Evolutionary conservation across 2,797 vertebrate species (phyloP).

Genomic region (Karalla daura): DNA sequence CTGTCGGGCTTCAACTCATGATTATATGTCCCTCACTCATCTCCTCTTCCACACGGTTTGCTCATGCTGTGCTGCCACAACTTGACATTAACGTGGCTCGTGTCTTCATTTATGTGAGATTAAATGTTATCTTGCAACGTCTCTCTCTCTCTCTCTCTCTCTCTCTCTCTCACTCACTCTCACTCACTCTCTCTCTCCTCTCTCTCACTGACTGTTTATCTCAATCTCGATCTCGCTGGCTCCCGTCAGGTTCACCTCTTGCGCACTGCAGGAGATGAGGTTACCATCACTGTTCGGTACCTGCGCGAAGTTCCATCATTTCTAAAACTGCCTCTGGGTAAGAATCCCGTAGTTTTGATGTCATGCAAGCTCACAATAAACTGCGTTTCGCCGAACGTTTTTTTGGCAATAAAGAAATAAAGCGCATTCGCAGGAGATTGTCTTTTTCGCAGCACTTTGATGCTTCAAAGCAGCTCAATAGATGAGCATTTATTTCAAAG

Average conservation of each 20-base stretch:
- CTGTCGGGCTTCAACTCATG: conserved; percentile 41
- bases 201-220: conserved; percentile 3
- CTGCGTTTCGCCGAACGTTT: conserved; percentile 20
- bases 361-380: conserved; percentile 8
- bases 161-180: conserved; percentile 19
- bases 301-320: conserved; percentile 95
- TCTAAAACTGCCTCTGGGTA: conserved; percentile 95
- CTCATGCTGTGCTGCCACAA: conserved; percentile 32
- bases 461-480: conserved; percentile 31
- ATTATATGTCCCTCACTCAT: conserved; percentile 54
- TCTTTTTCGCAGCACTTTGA: conserved; percentile 23
- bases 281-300: conserved; percentile 94
- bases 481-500: conserved; percentile 52
- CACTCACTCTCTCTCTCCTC: conserved; percentile 1
- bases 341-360: conserved; percentile 53
- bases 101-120: conserved; percentile 50
- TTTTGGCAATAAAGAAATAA: conserved; percentile 23
- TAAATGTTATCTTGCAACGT: conserved; percentile 33
- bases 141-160: conserved; percentile 12
- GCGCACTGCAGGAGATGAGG: conserved; percentile 93
- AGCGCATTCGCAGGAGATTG: conserved; percentile 17
- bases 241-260: conserved; percentile 91
- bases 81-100: conserved; percentile 41
- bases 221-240: conserved; percentile 21
- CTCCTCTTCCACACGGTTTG: conserved; percentile 39